phyloP scores from a whole-genome alignment of 2,888 invertebrate genomes.

The Aquatica leii region DNA sequence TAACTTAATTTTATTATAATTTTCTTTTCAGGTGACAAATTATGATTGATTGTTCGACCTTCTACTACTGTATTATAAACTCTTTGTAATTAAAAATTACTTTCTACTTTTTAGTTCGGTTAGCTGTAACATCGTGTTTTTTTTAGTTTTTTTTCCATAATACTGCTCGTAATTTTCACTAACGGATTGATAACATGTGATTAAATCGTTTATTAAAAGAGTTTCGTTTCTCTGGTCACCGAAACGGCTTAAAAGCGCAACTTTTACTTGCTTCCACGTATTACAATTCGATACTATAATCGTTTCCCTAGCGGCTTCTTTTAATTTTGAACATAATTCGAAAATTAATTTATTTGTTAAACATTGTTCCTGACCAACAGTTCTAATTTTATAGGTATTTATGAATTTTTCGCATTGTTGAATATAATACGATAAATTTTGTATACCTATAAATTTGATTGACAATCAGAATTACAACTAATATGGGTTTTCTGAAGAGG shows the following conservation, averaged over 20 bases:
- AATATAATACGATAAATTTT: no score
- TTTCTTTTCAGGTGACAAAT: no score
- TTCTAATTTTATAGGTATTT: background rate
- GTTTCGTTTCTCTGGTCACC: background rate
- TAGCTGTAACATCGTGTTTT: no score
- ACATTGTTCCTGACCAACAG: background rate
- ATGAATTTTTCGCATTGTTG: no score
- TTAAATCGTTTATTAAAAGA: background rate
- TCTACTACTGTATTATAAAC: no score
- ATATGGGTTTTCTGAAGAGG: background rate
- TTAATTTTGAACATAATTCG: slow-evolving; percentile 7
- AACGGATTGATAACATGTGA: background rate
- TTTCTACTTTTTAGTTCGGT: no score
- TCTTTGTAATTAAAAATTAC: no score
- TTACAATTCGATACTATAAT: background rate
- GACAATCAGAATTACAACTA: no score
- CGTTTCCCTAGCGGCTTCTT: background rate
- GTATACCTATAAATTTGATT: no score
- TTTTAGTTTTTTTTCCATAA: background rate
- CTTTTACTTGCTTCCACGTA: background rate
- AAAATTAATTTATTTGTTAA: slow-evolving; percentile 10
- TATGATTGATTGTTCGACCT: no score
- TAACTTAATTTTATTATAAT: no score
- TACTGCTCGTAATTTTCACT: background rate
- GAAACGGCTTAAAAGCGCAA: background rate